These are phyloP conservation scores for Antheraea yamamai DNA, from an alignment of 2,888 invertebrate species.

Conservation along the genomic window DNA sequence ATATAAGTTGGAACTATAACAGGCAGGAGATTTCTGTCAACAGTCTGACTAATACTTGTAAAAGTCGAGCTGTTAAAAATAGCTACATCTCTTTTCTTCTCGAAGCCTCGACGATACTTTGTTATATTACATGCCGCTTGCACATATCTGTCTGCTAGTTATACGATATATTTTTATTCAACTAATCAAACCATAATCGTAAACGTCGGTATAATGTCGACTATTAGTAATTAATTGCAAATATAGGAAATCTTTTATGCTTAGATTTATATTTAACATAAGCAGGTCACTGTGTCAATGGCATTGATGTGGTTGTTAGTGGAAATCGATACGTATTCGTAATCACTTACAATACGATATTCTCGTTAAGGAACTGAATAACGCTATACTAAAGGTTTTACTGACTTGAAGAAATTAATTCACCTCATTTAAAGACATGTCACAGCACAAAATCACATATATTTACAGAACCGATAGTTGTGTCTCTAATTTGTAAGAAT, in stretches of 20 bases:
- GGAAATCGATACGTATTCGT: conserved; percentile 8
- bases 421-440: background rate
- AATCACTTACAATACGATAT: conserved; percentile 1
- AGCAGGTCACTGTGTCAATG: conserved; percentile 12
- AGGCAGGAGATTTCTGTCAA: background rate
- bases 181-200: background rate
- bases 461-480: background rate
- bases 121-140: background rate
- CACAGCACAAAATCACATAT: no score
- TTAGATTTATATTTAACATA: background rate
- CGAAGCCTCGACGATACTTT: background rate
- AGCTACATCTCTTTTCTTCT: no score
- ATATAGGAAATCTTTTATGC: background rate
- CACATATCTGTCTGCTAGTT: background rate
- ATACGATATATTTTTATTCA: background rate
- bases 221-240: background rate
- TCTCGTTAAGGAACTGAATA: background rate
- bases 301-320: conserved; percentile 4
- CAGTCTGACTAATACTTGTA: background rate
- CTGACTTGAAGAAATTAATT: background rate
- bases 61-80: no score
- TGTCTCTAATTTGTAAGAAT: background rate
- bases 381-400: background rate
- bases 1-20: background rate
- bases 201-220: background rate